Evolutionary conservation across 2,888 invertebrate genomes (phyloP), one percentile per base, ranked within the genome.

Genomic region (Andrena hattorfiana): DNA sequence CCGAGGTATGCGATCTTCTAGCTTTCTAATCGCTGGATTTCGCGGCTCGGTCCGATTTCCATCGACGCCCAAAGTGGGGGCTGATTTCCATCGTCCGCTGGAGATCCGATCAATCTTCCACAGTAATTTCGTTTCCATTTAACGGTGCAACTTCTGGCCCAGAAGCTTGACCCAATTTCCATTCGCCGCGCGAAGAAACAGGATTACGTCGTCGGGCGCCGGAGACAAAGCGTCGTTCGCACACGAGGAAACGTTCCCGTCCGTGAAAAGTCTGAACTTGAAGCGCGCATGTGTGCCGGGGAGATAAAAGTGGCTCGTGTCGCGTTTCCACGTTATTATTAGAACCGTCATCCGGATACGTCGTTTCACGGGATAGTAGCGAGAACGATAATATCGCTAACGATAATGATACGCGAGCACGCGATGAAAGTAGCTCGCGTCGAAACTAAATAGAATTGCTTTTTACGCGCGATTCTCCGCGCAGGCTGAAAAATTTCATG

Each of bases 11-110:
- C 64, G 78, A 84, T 62, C 76, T 56, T 56, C 35, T 23, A 28
- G 59, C 84, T 80, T 77, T 84, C 80, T 66, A 76, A 73, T 79
- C 78, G 49, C 23, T 49, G 49, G 73, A 73, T 78, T 63, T 23
- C 54, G 70, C 78, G 63, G 42, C 20, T 8, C 67, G 68, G 6
- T 60, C 42, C 35, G 67, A 77, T 72, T 77, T 77, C 56, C 64
- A 48, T 70, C 28, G 42, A 54, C 26, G 10, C 4, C 28, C 3
- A 2, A 7, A 28, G 16, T 56, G 28, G 32, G 7, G 2, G 35
- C 35, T 6, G 54, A 54, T 30, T 23, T 49, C 30, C 26, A 54
- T 54, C 28, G 26, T 7, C 16, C 2, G 16, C 6, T 8, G n/a
- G 16, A 20, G 23, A 20, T 26, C 23, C 59, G 59, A 59, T 59